These are phyloP conservation scores for Agrilus planipennis DNA, from an alignment of 1,140 invertebrate genomes.

Conservation along the genomic window DNA sequence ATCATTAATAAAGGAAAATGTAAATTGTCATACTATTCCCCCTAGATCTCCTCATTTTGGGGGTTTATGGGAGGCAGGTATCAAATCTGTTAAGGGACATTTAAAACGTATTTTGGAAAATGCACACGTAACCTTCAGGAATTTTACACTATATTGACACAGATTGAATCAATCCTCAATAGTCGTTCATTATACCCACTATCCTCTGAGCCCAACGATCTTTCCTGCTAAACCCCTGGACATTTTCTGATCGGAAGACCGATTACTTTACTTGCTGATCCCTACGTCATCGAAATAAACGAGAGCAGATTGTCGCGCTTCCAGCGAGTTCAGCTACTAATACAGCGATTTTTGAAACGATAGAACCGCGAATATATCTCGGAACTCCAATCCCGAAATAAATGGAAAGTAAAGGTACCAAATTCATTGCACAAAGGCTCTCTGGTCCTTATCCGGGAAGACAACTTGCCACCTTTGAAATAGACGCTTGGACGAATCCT, in stretches of 20 bases:
- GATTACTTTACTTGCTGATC: background rate
- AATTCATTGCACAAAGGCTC: background rate
- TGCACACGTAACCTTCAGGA: constrained; percentile 11
- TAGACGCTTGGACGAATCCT: background rate
- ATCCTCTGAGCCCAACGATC: constrained; percentile 16
- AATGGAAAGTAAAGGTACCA: background rate
- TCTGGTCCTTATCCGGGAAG: background rate
- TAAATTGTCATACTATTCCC: background rate
- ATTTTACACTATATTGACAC: constrained; percentile 6
- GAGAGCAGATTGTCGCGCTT: background rate
- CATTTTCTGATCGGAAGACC: constrained; percentile 28
- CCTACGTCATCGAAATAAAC: background rate
- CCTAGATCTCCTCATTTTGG: constrained; percentile 10
- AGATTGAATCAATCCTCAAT: constrained; percentile 20
- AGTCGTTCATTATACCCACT: constrained; percentile 21
- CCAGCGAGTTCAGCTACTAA: background rate
- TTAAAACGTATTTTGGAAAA: constrained; percentile 10
- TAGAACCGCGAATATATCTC: background rate
- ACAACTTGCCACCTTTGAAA: background rate
- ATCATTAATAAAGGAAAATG: background rate
- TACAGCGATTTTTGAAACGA: background rate
- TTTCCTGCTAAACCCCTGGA: constrained; percentile 18
- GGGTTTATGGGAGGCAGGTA: constrained; percentile 11
- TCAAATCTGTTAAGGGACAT: constrained; percentile 14
- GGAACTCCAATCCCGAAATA: background rate